Evolutionary conservation across 2,113 vertebrate species (phyloP).

Genomic region (Accipiter virgatus): DNA sequence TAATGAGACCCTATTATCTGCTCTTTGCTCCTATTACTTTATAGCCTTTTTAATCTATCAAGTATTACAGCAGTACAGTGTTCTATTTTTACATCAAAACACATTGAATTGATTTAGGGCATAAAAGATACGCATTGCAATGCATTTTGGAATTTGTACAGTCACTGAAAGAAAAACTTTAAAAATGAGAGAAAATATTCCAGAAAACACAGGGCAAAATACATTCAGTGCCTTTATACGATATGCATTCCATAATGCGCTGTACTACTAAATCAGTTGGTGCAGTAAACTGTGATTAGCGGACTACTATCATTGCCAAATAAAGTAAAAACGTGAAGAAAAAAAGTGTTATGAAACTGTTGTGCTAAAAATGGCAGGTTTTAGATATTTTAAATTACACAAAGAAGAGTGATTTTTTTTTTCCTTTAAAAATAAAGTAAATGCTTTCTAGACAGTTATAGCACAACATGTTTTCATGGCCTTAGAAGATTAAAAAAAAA

Average conservation of each 20-base stretch:
- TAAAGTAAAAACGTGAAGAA: slow-evolving; percentile 41
- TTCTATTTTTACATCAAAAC: slow-evolving; percentile 70
- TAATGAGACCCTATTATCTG: slow-evolving; percentile 70
- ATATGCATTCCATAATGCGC: slow-evolving; percentile 68
- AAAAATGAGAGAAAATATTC: slow-evolving; percentile 41
- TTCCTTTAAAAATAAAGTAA: background rate
- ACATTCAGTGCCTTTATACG: slow-evolving; percentile 77
- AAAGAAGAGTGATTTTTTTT: background rate
- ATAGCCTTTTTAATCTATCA: slow-evolving; percentile 63
- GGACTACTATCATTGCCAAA: slow-evolving; percentile 54
- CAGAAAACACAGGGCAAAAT: slow-evolving; percentile 72
- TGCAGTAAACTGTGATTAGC: slow-evolving; percentile 31
- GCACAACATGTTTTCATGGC: slow-evolving; percentile 36
- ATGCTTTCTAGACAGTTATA: background rate
- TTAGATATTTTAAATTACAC: background rate
- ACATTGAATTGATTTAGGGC: slow-evolving; percentile 58
- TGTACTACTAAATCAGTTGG: background rate
- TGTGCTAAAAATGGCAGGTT: slow-evolving; percentile 33
- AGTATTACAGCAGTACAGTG: slow-evolving; percentile 71
- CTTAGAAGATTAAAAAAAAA: background rate
- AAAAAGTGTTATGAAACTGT: slow-evolving; percentile 42
- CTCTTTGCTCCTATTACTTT: slow-evolving; percentile 71
- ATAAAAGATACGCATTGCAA: slow-evolving; percentile 58
- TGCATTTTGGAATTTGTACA: slow-evolving; percentile 71
- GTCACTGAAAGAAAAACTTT: slow-evolving; percentile 57